Evolutionary conservation across 2,113 vertebrate species (phyloP).

Genomic region (Zootoca vivipara): DNA sequence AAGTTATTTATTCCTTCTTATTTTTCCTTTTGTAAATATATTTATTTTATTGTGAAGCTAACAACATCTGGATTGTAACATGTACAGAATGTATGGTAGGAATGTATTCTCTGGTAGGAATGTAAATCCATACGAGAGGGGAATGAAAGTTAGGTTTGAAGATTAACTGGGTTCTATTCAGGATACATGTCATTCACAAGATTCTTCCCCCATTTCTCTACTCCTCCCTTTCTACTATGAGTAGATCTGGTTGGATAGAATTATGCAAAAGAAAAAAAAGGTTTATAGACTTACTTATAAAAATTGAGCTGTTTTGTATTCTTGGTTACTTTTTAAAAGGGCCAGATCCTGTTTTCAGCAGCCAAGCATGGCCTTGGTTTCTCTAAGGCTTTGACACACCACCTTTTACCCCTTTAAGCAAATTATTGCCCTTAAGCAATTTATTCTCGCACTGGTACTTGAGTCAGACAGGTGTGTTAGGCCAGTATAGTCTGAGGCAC

Average conservation of each 20-base stretch:
- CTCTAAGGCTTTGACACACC: background rate
- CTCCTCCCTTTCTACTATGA: conserved; percentile 47
- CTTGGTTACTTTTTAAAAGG: conserved; percentile 29
- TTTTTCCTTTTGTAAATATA: conserved; percentile 98
- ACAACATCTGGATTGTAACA: conserved; percentile 93
- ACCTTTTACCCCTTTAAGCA: background rate
- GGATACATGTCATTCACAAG: conserved; percentile 61
- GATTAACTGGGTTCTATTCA: conserved; percentile 58
- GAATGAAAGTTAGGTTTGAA: conserved; percentile 79
- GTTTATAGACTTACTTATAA: conserved; percentile 65
- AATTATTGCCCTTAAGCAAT: background rate
- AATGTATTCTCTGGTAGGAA: conserved; percentile 84
- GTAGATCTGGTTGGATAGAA: conserved; percentile 69
- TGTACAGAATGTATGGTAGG: conserved; percentile 96
- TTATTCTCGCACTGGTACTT: conserved; percentile 5
- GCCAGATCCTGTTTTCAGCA: conserved; percentile 12
- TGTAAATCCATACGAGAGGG: conserved; percentile 86
- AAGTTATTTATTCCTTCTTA: conserved; percentile 98
- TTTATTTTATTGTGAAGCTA: conserved; percentile 99
- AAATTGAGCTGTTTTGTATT: conserved; percentile 60
- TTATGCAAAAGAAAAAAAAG: conserved; percentile 72
- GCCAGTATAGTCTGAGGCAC: background rate
- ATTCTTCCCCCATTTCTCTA: background rate
- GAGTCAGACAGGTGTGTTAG: background rate
- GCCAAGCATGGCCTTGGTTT: background rate